Conservation (phyloP, 1,140 invertebrate species). For the Diabrotica virgifera region DNA sequence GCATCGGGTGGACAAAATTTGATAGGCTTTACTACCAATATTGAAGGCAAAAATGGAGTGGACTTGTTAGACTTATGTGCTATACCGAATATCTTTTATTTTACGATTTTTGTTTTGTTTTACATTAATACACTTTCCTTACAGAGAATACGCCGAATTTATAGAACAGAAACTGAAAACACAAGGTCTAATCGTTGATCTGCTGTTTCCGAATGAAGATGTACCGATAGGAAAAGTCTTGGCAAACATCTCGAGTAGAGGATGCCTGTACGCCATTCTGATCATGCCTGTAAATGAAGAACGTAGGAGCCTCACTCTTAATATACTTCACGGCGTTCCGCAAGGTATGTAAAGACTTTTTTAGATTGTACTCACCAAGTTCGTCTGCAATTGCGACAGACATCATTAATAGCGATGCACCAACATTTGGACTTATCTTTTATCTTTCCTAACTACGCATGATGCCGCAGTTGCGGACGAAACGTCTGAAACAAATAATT, state of each 20-base stretch:
- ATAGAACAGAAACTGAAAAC: conserved; percentile 82
- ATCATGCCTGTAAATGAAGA: conserved; percentile 82
- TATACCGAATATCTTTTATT: too few species aligned
- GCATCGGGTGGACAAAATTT: too few species aligned
- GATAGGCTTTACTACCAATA: background rate
- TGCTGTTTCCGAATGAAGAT: conserved; percentile 87
- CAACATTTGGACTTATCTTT: too few species aligned
- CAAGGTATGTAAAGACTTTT: conserved; percentile 64
- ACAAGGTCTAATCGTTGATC: conserved; percentile 75
- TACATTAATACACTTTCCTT: conserved; percentile 5
- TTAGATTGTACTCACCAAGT: too few species aligned
- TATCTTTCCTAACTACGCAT: too few species aligned
- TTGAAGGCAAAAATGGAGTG: background rate
- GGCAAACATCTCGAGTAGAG: conserved; percentile 81
- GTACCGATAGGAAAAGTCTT: conserved; percentile 78
- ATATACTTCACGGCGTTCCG: conserved; percentile 85
- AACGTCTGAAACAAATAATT: too few species aligned
- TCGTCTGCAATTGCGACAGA: too few species aligned
- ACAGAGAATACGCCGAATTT: conserved; percentile 83
- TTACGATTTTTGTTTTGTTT: background rate
- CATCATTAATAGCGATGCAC: too few species aligned
- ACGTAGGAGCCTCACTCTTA: conserved; percentile 82
- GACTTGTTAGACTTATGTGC: background rate
- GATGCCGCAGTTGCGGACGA: too few species aligned
- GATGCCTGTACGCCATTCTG: conserved; percentile 85